A percentile compares a stretch with the other conserved stretches of the same genome.
Evolutionary conservation across 23 tunicate species (phyloP).

Genomic region (Phallusia fumigata): DNA sequence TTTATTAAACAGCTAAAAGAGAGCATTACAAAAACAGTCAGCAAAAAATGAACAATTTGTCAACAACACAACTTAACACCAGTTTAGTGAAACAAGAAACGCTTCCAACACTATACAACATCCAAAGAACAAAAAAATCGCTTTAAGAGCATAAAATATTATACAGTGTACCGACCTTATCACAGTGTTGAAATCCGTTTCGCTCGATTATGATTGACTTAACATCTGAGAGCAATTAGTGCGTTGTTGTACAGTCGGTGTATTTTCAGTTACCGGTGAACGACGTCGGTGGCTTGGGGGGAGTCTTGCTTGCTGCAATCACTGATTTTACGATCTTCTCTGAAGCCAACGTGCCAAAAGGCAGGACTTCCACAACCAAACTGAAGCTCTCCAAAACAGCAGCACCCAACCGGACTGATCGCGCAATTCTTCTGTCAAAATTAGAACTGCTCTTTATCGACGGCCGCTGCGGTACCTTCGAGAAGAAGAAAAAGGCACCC

Average conservation of each 20-base stretch:
- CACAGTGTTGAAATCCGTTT: slow-evolving; percentile 5
- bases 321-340: slow-evolving; percentile 1
- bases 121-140: background rate
- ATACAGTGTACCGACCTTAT: background rate
- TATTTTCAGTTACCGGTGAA: background rate
- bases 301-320: background rate
- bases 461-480: background rate
- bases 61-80: too few relatives aligned
- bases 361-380: background rate
- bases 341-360: background rate
- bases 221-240: background rate
- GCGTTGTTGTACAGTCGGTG: background rate
- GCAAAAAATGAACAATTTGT: too few relatives aligned
- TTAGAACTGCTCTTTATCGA: background rate
- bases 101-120: too few relatives aligned
- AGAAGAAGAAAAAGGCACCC: background rate
- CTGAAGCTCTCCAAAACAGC: background rate
- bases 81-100: too few relatives aligned
- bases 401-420: slow-evolving; percentile 5
- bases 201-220: slow-evolving; percentile 5
- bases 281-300: background rate
- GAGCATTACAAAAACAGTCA: too few relatives aligned
- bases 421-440: background rate
- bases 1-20: too few relatives aligned
- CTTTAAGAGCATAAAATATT: background rate